A percentile compares a stretch with the other conserved stretches of the same genome.
These are phyloP conservation scores for Pogonophryne albipinna DNA, from an alignment of 2,797 vertebrate species.

Conservation along the genomic window DNA sequence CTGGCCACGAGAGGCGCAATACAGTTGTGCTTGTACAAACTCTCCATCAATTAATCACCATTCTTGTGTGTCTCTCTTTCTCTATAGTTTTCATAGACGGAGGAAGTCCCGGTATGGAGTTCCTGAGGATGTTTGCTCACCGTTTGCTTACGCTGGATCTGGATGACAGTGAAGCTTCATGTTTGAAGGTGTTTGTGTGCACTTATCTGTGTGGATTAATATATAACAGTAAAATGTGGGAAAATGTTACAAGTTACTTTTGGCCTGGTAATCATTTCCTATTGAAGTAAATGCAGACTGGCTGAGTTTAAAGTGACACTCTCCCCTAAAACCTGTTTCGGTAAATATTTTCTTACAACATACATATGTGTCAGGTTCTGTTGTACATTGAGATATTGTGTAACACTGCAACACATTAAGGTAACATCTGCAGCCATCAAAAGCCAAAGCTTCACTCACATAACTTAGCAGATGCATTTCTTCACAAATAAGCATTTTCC, in stretches of 20 bases:
- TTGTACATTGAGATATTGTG: slow-evolving; percentile 9
- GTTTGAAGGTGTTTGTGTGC: slow-evolving; percentile 36
- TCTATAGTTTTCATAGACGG: slow-evolving; percentile 15
- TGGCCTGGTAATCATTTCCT: slow-evolving; percentile 7
- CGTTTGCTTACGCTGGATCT: slow-evolving; percentile 34
- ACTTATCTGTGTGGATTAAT: slow-evolving; percentile 27
- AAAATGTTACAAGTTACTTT: slow-evolving; percentile 12
- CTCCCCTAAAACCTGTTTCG: background rate
- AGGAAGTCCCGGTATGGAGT: slow-evolving; percentile 2
- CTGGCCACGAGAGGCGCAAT: slow-evolving; percentile 44
- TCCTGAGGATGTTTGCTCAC: slow-evolving; percentile 7
- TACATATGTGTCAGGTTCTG: background rate
- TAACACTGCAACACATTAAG: background rate
- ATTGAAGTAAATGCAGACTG: background rate
- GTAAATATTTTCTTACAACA: background rate
- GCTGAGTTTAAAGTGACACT: background rate
- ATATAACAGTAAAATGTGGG: slow-evolving; percentile 26
- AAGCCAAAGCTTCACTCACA: background rate
- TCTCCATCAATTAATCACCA: slow-evolving; percentile 55
- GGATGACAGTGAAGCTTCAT: slow-evolving; percentile 18
- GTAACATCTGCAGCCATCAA: background rate
- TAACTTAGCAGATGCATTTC: background rate
- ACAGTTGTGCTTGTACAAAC: slow-evolving; percentile 45
- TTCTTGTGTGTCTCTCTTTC: slow-evolving; percentile 14
- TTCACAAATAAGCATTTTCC: background rate